Evolutionary conservation across 2,797 vertebrate species (phyloP).

Genomic region (Galaxias olidus): DNA sequence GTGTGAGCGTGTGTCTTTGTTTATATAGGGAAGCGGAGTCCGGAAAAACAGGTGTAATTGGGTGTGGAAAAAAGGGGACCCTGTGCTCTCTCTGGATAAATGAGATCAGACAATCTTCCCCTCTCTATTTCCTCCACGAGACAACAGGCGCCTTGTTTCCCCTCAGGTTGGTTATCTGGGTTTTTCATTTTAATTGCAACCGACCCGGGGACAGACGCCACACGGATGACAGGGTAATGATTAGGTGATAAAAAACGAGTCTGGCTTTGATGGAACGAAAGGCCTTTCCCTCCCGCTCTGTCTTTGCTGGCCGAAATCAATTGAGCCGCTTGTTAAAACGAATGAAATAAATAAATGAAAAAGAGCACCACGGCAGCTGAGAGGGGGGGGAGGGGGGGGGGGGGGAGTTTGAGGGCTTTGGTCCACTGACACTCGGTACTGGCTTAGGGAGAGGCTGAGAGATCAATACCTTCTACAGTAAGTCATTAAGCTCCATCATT

Average conservation of each 20-base stretch:
- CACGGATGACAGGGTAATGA: constrained; percentile 43
- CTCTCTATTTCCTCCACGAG: constrained; percentile 54
- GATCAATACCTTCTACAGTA: constrained; percentile 49
- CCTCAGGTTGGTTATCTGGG: constrained; percentile 44
- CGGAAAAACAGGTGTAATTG: constrained; percentile 71
- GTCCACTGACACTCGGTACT: constrained; percentile 27
- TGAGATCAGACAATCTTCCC: constrained; percentile 64
- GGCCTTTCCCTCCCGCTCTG: background rate
- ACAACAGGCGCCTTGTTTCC: constrained; percentile 44
- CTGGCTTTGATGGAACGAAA: constrained; percentile 22
- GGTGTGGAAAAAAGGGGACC: constrained; percentile 54
- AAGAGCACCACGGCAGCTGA: too few species aligned
- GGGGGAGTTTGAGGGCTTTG: constrained; percentile 40
- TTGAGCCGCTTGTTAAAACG: constrained; percentile 26
- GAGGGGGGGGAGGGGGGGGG: too few species aligned
- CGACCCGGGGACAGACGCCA: constrained; percentile 33
- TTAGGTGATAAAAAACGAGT: constrained; percentile 25
- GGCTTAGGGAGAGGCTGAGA: constrained; percentile 31
- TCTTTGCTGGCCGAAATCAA: constrained; percentile 24
- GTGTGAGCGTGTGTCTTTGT: constrained; percentile 16
- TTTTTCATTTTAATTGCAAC: constrained; percentile 33
- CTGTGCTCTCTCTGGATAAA: constrained; percentile 52
- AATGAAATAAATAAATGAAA: constrained; percentile 3
- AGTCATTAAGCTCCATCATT: constrained; percentile 65
- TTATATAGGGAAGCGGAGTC: constrained; percentile 47